Evolutionary conservation across 2,113 vertebrate species (phyloP).

Genomic region (Corythornis madagascariensis): DNA sequence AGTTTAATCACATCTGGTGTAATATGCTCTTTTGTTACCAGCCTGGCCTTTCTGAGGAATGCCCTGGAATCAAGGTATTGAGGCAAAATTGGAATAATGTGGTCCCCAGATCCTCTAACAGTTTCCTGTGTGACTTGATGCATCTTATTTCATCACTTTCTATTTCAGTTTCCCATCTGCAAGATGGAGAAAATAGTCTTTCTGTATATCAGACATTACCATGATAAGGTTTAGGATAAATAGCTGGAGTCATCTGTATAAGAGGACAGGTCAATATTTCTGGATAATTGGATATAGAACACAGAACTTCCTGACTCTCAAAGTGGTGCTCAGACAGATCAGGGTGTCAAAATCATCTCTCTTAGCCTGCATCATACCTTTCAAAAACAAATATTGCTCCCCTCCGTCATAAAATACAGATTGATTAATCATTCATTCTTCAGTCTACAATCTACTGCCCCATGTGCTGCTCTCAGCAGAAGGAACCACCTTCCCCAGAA

Average conservation of each 20-base stretch:
- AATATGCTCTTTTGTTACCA: not conserved
- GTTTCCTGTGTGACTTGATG: not conserved
- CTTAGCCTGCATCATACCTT: not conserved
- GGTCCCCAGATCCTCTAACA: not conserved
- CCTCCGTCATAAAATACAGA: not conserved
- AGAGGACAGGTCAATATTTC: slow-evolving; percentile 8
- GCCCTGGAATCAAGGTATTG: not conserved
- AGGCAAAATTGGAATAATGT: not conserved
- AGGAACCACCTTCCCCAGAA: not conserved
- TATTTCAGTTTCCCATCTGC: not conserved
- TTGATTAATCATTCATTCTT: not conserved
- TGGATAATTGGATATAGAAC: slow-evolving; percentile 15
- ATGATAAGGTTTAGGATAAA: slow-evolving; percentile 19
- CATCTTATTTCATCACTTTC: not conserved
- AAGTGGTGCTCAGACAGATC: not conserved
- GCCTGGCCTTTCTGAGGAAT: not conserved
- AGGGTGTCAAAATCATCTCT: not conserved
- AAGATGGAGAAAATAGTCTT: not conserved
- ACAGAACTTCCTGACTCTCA: slow-evolving; percentile 10
- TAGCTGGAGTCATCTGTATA: not conserved
- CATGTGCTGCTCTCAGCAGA: not conserved
- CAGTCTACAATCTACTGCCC: not conserved
- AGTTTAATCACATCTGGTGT: slow-evolving; percentile 32
- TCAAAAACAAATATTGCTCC: not conserved
- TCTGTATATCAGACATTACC: not conserved